Base-by-base conservation (phyloP, 2,797 vertebrate species). In the Leucoraja ocellata region DNA sequence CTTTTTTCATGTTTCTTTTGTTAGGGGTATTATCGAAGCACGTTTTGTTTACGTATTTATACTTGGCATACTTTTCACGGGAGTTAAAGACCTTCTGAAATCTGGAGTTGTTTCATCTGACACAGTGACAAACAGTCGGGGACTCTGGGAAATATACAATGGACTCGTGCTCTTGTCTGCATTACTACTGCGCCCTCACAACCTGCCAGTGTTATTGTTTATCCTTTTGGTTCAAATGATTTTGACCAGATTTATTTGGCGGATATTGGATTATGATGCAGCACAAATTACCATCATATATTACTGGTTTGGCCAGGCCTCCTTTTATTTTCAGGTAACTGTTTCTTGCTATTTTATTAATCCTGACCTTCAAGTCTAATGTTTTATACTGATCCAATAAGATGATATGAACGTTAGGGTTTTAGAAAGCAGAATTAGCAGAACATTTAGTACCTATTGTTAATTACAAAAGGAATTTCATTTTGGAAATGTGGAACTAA, bases 251-350 rank as follows among this genome's bases (percentile, higher is more conserved):
- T 98, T 97, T 86, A 96, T 99, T 95, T 99, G 98, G 98, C 98
- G 95, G 95, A 97, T 96, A n/a, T 96, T 99, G 94, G 96, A 97
- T 94, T 98, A 97, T 3, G 96, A 97, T 28, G 97, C 97, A 0
- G 97, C 97, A 0, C 98, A 98, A 95, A 97, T 97, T 93, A 98
- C 98, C 94, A 96, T 98, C 94, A 99, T 99, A 97, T 98, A 99
- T 94, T 99, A 98, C 94, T 99, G 99, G 98, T 99, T 99, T 21
- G 98, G 98, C 13, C 99, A 99, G 94, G 98, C 98, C 54, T 99
- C 99, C 97, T 99, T 99, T 95, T 99, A 97, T 96, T 97, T 97
- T 79, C 97, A 97, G 97, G 97, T 97, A 93, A 93, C 95, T 88
- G 63, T 79, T n/a, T 21, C 54, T 58, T 1, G 9, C 23, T 39